phyloP scores from a whole-genome alignment of 1,140 invertebrate species.

The Trichogramma pretiosum region DNA sequence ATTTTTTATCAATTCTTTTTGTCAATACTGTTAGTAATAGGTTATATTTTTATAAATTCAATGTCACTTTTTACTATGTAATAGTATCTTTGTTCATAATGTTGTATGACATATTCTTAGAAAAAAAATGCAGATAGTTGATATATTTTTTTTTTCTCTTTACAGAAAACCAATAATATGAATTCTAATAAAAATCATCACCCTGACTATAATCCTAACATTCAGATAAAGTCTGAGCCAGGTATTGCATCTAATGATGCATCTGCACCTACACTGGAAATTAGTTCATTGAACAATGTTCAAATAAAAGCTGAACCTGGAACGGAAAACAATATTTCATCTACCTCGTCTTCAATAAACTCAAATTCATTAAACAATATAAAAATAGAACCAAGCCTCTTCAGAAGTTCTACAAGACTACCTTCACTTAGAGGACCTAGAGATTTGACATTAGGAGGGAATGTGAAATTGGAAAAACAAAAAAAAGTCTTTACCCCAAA shows the following conservation, averaged over 20 bases:
- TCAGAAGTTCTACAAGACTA: constrained; percentile 26
- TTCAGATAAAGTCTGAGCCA: constrained; percentile 13
- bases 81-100: no score
- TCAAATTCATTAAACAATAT: constrained; percentile 20
- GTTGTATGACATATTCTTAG: no score
- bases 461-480: constrained; percentile 32
- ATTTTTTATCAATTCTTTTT: no score
- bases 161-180: no score
- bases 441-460: constrained; percentile 37
- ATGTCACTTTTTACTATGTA: no score
- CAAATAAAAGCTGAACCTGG: no score
- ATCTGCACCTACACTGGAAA: background rate
- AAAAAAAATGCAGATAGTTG: no score
- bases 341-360: background rate
- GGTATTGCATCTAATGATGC: background rate
- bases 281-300: no score
- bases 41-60: no score
- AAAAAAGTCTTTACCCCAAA: constrained; percentile 39
- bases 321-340: no score
- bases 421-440: constrained; percentile 36
- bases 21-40: no score
- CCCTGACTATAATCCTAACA: constrained; percentile 8
- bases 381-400: constrained; percentile 27
- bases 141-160: no score
- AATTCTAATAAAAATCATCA: constrained; percentile 11